Evolutionary conservation across 2,888 invertebrate genomes (phyloP).

Genomic region (Philaethria dido): DNA sequence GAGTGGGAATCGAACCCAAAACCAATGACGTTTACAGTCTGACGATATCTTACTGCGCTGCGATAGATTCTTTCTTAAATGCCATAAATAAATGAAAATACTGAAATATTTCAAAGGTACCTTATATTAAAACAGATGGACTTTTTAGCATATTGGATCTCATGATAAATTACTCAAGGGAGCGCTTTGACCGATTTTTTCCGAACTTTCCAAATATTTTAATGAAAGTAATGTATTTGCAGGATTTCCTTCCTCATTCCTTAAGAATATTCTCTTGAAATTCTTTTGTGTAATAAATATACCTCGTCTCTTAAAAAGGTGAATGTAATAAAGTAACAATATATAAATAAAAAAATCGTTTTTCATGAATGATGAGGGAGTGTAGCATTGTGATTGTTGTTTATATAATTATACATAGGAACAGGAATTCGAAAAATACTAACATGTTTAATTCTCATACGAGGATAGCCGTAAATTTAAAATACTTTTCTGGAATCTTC

Average conservation of each 20-base stretch:
- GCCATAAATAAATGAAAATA: slow-evolving; percentile 6
- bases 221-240: slow-evolving; percentile 13
- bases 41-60: too few relatives aligned
- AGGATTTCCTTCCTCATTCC: slow-evolving; percentile 9
- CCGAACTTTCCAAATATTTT: slow-evolving; percentile 22
- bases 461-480: too few relatives aligned
- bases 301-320: slow-evolving; percentile 4
- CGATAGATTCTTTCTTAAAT: neutral
- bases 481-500: too few relatives aligned
- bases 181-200: slow-evolving; percentile 14
- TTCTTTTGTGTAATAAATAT: slow-evolving; percentile 10
- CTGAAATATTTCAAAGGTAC: slow-evolving; percentile 7
- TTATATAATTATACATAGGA: neutral
- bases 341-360: neutral
- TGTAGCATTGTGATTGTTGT: too few relatives aligned
- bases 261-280: neutral
- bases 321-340: neutral
- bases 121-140: slow-evolving; percentile 31
- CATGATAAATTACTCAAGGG: slow-evolving; percentile 28
- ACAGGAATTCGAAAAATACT: neutral
- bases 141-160: slow-evolving; percentile 25
- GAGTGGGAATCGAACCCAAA: too few relatives aligned
- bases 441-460: neutral
- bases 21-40: too few relatives aligned
- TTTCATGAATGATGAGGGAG: neutral